Evolutionary conservation across 2,797 vertebrate genomes (phyloP).

Genomic region (Avahi laniger): DNA sequence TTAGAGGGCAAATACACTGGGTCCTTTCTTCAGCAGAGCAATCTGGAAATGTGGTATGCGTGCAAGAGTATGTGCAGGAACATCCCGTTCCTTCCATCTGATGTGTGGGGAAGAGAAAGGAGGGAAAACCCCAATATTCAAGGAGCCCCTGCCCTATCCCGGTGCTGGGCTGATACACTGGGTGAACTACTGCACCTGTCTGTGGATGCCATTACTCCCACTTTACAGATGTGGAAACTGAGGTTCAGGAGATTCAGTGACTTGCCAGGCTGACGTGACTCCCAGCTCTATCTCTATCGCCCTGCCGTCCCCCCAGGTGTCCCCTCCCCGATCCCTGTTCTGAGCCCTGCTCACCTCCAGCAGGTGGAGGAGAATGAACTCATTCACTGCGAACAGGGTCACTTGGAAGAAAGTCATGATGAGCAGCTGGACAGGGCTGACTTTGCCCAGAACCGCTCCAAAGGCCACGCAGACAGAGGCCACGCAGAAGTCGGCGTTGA

Average conservation of each 20-base stretch:
- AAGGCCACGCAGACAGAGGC: constrained; percentile 94
- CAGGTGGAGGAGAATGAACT: constrained; percentile 91
- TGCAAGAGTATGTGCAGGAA: background rate
- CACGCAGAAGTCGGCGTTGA: constrained; percentile 97
- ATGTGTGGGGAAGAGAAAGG: background rate
- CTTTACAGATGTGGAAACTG: background rate
- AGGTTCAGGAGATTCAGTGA: background rate
- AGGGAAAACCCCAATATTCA: background rate
- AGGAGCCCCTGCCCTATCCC: background rate
- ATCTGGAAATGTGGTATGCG: background rate
- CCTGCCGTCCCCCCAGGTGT: no score
- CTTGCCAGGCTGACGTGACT: no score
- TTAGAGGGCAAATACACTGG: background rate
- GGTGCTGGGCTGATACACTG: background rate
- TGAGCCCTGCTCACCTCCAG: constrained; percentile 89
- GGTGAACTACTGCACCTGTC: background rate
- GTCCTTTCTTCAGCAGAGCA: background rate
- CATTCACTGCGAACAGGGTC: constrained; percentile 94
- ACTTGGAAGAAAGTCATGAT: constrained; percentile 95
- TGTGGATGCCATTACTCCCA: background rate
- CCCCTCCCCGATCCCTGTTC: background rate
- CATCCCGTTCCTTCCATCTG: background rate
- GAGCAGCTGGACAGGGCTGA: constrained; percentile 94
- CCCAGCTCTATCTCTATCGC: background rate
- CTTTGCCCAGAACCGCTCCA: constrained; percentile 95